Evolutionary conservation across 2,888 invertebrate genomes (phyloP).

Genomic region (Malachius bipustulatus): DNA sequence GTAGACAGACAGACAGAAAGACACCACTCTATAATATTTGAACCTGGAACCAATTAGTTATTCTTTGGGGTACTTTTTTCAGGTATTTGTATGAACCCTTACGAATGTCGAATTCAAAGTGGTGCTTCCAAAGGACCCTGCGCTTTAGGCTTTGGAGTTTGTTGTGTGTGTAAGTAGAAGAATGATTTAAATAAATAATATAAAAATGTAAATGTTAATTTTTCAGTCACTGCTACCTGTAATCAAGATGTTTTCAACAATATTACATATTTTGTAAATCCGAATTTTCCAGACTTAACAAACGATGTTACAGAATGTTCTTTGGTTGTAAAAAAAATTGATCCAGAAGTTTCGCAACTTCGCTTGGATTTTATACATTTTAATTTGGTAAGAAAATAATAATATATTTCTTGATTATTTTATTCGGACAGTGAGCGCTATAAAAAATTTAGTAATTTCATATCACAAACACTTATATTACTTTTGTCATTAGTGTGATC

Average conservation of each 20-base stretch:
- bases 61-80: conserved; percentile 23
- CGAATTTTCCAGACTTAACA: conserved; percentile 69
- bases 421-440: conserved; percentile 6
- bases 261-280: conserved; percentile 71
- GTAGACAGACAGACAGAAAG: too few species aligned
- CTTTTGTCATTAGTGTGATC: conserved; percentile 9
- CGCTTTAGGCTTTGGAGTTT: conserved; percentile 74
- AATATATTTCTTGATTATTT: conserved; percentile 8
- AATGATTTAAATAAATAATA: background rate
- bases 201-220: conserved; percentile 4
- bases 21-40: too few species aligned
- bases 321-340: conserved; percentile 61
- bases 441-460: background rate
- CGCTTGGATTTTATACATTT: conserved; percentile 76
- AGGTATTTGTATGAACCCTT: conserved; percentile 72
- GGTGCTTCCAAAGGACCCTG: conserved; percentile 63
- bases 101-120: conserved; percentile 67
- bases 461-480: background rate
- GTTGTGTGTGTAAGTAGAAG: conserved; percentile 73
- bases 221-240: conserved; percentile 62
- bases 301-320: conserved; percentile 55
- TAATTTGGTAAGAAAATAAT: conserved; percentile 56
- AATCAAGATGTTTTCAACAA: conserved; percentile 62
- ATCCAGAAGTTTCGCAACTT: conserved; percentile 69
- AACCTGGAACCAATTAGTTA: conserved; percentile 5